Conservation (phyloP, 2,888 invertebrate genomes). For the Alitta virens region DNA sequence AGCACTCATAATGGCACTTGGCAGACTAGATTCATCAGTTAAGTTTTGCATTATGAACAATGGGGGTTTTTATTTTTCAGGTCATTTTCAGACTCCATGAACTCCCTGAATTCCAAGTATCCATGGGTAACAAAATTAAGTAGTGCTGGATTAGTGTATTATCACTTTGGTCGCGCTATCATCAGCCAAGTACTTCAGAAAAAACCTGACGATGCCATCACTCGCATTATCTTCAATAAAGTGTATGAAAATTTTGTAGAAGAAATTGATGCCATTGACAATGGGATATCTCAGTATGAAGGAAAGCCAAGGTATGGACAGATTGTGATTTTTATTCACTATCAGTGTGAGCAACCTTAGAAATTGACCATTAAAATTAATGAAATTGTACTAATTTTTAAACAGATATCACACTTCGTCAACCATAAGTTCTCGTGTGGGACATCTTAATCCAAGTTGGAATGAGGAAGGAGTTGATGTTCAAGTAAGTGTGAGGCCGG, state of each 20-base stretch:
- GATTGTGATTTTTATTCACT: no score
- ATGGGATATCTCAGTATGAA: conserved; percentile 83
- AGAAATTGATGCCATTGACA: conserved; percentile 95
- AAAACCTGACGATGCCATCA: conserved; percentile 30
- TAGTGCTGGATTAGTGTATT: conserved; percentile 90
- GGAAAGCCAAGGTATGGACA: conserved; percentile 59
- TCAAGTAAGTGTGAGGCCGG: conserved; percentile 28
- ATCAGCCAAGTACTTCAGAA: conserved; percentile 36
- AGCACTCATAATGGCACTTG: no score
- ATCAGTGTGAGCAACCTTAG: no score
- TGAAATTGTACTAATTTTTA: no score
- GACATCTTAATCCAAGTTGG: conserved; percentile 82
- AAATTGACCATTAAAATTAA: no score
- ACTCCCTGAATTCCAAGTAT: conserved; percentile 43
- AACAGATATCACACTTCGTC: conserved; percentile 75
- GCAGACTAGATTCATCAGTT: no score
- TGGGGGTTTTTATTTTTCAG: conserved; percentile 34
- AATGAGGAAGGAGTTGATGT: conserved; percentile 54
- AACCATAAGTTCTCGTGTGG: conserved; percentile 73
- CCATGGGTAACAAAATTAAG: conserved; percentile 70
- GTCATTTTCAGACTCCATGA: conserved; percentile 57
- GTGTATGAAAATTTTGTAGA: conserved; percentile 85
- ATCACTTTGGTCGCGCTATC: conserved; percentile 82
- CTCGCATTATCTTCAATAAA: conserved; percentile 56
- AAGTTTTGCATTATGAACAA: no score